Evolutionary conservation across 1,140 invertebrate genomes (phyloP).

Genomic region (Zaprionus camerounensis): DNA sequence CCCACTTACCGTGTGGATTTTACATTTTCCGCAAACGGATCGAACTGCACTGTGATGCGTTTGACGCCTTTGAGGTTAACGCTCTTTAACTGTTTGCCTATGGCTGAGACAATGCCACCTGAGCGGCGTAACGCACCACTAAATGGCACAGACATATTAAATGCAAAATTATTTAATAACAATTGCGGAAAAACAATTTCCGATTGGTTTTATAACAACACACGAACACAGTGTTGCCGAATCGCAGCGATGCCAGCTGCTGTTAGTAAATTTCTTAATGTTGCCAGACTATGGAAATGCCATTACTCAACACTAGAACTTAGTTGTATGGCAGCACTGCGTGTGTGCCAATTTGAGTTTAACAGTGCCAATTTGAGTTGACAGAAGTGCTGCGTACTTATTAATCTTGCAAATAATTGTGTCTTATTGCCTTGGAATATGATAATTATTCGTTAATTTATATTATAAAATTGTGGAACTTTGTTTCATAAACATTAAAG

Average conservation of each 20-base stretch:
- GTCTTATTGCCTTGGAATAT: not conserved
- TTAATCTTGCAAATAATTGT: not conserved
- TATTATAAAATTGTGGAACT: not conserved
- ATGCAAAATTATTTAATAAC: slow-evolving; percentile 12
- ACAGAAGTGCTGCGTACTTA: not conserved
- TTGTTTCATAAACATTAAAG: slow-evolving; percentile 2
- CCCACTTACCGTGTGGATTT: slow-evolving; percentile 88
- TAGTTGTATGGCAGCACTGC: slow-evolving; percentile 30
- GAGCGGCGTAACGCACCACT: slow-evolving; percentile 88
- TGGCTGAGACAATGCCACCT: slow-evolving; percentile 87
- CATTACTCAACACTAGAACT: slow-evolving; percentile 33
- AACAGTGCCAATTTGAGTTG: slow-evolving; percentile 40
- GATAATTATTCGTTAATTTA: not conserved
- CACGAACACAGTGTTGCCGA: slow-evolving; percentile 25
- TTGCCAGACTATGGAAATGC: not conserved
- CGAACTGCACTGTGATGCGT: slow-evolving; percentile 91
- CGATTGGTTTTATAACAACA: slow-evolving; percentile 54
- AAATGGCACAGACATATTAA: slow-evolving; percentile 88
- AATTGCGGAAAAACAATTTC: slow-evolving; percentile 27
- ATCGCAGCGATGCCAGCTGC: slow-evolving; percentile 11
- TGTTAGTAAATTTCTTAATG: not conserved
- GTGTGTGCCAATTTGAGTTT: slow-evolving; percentile 29
- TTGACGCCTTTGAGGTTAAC: slow-evolving; percentile 92
- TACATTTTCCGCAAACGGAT: slow-evolving; percentile 91
- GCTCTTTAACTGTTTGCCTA: slow-evolving; percentile 88